A percentile compares a stretch with the other conserved stretches of the same genome.
Conservation (phyloP, 92 coral and sea anemone species). For the Blastomussa wellsi region DNA sequence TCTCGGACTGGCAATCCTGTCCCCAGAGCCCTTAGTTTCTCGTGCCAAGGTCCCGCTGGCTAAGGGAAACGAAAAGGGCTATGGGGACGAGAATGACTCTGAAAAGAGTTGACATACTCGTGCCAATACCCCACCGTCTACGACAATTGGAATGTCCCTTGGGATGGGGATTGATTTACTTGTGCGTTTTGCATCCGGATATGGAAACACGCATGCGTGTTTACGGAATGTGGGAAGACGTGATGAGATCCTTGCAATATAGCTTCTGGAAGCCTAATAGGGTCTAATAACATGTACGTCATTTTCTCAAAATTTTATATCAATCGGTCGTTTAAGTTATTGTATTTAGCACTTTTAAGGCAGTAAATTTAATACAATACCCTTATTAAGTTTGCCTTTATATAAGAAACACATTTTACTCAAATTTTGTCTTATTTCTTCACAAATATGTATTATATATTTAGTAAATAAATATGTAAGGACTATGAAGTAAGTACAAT, state of each 20-base stretch:
- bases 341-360: slow-evolving; percentile 13
- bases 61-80: too few species aligned
- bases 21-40: too few species aligned
- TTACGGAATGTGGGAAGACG: background rate
- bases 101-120: background rate
- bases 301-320: background rate
- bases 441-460: background rate
- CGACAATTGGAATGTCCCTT: background rate
- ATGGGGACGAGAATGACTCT: too few species aligned
- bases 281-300: too few species aligned
- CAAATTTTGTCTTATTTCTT: background rate
- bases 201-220: background rate
- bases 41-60: too few species aligned
- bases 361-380: background rate
- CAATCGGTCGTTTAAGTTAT: background rate
- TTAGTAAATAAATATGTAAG: background rate
- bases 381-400: background rate
- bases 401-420: background rate
- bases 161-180: background rate
- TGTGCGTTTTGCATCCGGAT: background rate
- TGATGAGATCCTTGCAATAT: background rate
- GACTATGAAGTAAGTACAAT: background rate
- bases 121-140: background rate
- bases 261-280: too few species aligned
- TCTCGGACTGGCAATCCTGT: too few species aligned